phyloP scores from a whole-genome alignment of 2,888 invertebrate species.

The Asteroscopus sphinx region DNA sequence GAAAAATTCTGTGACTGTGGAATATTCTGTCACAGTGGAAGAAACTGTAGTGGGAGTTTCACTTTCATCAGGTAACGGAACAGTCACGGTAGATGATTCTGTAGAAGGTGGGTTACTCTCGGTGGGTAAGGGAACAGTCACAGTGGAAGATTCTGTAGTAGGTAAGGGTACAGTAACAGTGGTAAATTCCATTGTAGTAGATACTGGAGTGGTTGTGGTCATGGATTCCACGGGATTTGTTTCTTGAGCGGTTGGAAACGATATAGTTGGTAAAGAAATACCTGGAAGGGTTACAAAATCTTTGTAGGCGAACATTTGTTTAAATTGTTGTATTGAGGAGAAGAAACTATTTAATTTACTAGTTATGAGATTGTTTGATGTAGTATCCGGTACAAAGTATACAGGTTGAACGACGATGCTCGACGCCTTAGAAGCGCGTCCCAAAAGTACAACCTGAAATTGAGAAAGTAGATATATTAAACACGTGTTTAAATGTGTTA shows the following conservation, averaged over 20 bases:
- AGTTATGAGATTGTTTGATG: neutral
- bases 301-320: neutral
- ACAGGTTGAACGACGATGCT: slow-evolving; percentile 35
- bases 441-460: slow-evolving; percentile 54
- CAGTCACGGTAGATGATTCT: slow-evolving; percentile 16
- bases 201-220: too few relatives aligned
- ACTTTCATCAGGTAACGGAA: slow-evolving; percentile 17
- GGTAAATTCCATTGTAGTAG: too few relatives aligned
- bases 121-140: slow-evolving; percentile 12
- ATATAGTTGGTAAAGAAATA: slow-evolving; percentile 18
- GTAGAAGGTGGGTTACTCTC: neutral
- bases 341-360: neutral
- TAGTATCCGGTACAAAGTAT: slow-evolving; percentile 12
- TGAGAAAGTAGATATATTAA: neutral
- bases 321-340: neutral
- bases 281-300: neutral
- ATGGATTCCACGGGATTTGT: slow-evolving; percentile 2
- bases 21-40: slow-evolving; percentile 15
- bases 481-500: too few relatives aligned
- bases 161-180: too few relatives aligned
- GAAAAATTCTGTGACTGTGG: too few relatives aligned
- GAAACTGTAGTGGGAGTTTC: slow-evolving; percentile 4
- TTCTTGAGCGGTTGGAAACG: slow-evolving; percentile 11
- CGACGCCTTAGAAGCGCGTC: slow-evolving; percentile 36
- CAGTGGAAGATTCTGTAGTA: neutral